These are phyloP conservation scores for Falco concolor DNA, from an alignment of 2,797 vertebrate genomes.

Conservation along the genomic window DNA sequence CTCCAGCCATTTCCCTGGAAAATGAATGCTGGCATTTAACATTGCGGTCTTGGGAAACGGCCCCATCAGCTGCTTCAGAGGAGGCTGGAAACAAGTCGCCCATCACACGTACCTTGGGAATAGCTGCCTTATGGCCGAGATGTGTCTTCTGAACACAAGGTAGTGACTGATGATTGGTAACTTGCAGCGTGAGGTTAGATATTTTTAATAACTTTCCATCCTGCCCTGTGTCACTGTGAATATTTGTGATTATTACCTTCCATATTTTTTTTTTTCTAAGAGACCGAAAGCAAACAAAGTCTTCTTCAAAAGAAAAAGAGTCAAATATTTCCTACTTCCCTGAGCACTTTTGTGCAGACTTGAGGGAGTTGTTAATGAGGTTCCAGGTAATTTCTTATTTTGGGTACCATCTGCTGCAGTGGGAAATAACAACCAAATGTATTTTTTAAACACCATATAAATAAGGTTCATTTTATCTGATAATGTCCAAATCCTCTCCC, in stretches of 20 bases:
- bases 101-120: accelerated
- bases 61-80: neutral
- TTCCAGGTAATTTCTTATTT: constrained; percentile 57
- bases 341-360: neutral
- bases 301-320: neutral
- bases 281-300: neutral
- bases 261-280: neutral
- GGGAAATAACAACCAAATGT: constrained; percentile 23
- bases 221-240: neutral
- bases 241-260: neutral
- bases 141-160: neutral
- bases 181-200: neutral
- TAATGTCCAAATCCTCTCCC: neutral
- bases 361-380: constrained; percentile 17
- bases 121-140: neutral
- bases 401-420: constrained; percentile 51
- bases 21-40: neutral
- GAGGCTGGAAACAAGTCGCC: neutral
- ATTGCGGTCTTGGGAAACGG: neutral
- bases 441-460: constrained; percentile 53
- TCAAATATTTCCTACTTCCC: neutral
- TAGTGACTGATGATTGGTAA: neutral
- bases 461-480: neutral
- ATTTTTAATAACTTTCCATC: neutral
- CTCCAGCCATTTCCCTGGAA: neutral